Base-by-base conservation (phyloP, 1,140 invertebrate species). In the Drosophila dunni region DNA sequence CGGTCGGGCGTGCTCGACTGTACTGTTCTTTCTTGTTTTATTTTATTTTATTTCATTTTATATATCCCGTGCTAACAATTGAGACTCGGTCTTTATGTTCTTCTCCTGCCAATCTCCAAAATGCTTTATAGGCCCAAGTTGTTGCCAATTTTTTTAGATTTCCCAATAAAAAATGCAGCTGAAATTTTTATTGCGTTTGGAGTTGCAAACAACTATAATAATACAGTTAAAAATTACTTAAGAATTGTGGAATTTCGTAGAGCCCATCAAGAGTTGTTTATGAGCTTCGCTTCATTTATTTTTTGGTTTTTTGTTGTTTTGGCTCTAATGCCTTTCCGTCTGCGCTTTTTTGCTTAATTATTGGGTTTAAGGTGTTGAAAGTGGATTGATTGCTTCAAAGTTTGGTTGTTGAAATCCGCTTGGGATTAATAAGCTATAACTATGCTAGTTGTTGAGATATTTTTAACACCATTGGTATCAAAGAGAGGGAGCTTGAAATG, bases 31-130 rank as follows among this genome's bases (percentile, higher is more conserved):
- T n/a, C n/a, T n/a, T n/a, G 61, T 58, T 60, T 50, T 29, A 29
- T 29, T 29, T 29, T 4, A 29, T 29, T 29, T 29, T 29, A 29
- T 29, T 29, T 29, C 24, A 46, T 57, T 42, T 57, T 71, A 77
- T 76, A 77, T 75, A 56, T 81, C 64, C 24, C 34, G 33, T 33
- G 48, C 48, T 42, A 46, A 60, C 57, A 60, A 60, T 44, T 48
- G 58, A 44, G 24, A 36, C 44, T 48, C 36, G 15, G 15, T 56
- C 42, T 48, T 29, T 29, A 29, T 48, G 62, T 44, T 58, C 13
- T 29, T 15, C 56, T 58, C 56, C n/a, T 45, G 40, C 56, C 17
- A 33, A 54, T 54, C 51, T 54, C 13, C 15, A 51, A 33, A 33
- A 51, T 33, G 48, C 24, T 33, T 8, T 3, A 15, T 15, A 51